These are phyloP conservation scores for Troides helena DNA, from an alignment of 2,888 invertebrate genomes.

Conservation along the genomic window DNA sequence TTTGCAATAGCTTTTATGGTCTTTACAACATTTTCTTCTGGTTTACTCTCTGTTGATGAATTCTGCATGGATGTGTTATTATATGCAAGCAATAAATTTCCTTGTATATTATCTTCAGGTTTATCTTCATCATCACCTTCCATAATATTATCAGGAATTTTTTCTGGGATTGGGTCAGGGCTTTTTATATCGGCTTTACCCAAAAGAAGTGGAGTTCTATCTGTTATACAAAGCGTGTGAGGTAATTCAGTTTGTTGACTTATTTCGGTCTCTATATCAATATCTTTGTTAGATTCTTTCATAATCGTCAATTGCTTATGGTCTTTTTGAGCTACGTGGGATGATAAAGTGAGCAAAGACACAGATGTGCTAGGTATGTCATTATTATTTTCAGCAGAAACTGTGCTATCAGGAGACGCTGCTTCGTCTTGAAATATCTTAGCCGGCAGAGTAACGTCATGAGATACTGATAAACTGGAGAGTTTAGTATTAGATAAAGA, in stretches of 20 bases:
- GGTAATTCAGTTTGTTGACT: slow-evolving; percentile 76
- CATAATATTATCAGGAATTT: slow-evolving; percentile 75
- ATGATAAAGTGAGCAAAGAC: slow-evolving; percentile 41
- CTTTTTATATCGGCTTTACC: slow-evolving; percentile 75
- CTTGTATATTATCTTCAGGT: slow-evolving; percentile 63
- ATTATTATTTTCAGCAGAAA: slow-evolving; percentile 50
- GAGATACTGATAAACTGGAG: slow-evolving; percentile 79
- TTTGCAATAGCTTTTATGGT: slow-evolving; percentile 79
- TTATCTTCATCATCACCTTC: slow-evolving; percentile 74
- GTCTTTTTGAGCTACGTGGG: slow-evolving; percentile 48
- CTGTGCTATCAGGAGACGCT: slow-evolving; percentile 80
- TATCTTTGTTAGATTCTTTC: slow-evolving; percentile 59
- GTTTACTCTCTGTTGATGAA: slow-evolving; percentile 45
- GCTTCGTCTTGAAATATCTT: slow-evolving; percentile 85
- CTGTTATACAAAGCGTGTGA: slow-evolving; percentile 62
- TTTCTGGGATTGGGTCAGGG: slow-evolving; percentile 75
- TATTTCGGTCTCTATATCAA: slow-evolving; percentile 75
- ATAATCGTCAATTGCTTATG: slow-evolving; percentile 48
- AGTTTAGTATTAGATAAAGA: slow-evolving; percentile 76
- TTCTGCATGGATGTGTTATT: slow-evolving; percentile 52
- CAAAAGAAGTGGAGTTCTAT: slow-evolving; percentile 65
- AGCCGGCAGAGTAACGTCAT: slow-evolving; percentile 82
- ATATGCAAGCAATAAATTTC: slow-evolving; percentile 59
- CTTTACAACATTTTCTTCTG: slow-evolving; percentile 70
- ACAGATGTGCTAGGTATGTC: slow-evolving; percentile 44